These are phyloP conservation scores for Urechis unicinctus DNA, from an alignment of 2,888 invertebrate genomes.

Conservation along the genomic window DNA sequence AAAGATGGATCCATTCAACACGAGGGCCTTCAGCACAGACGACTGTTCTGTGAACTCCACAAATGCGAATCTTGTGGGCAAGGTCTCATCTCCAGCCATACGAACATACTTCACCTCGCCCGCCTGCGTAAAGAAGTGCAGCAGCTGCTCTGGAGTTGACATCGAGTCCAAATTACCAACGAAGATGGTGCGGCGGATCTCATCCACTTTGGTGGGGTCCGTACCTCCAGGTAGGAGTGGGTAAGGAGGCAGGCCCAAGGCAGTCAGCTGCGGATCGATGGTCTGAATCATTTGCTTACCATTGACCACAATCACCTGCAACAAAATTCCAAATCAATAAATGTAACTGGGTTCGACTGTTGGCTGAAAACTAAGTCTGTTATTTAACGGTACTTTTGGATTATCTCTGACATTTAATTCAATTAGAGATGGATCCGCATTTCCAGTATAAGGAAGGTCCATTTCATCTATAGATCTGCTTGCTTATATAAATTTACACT, in stretches of 20 bases:
- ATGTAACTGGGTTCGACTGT: neutral
- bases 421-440: too few relatives aligned
- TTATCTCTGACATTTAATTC: too few relatives aligned
- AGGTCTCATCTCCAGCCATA: constrained; percentile 75
- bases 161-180: constrained; percentile 72
- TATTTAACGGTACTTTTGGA: too few relatives aligned
- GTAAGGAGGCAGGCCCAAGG: constrained; percentile 75
- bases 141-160: constrained; percentile 71
- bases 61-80: constrained; percentile 64
- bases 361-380: too few relatives aligned
- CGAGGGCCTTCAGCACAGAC: constrained; percentile 75
- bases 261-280: constrained; percentile 78
- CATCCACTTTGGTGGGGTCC: constrained; percentile 86
- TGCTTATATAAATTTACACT: too few relatives aligned
- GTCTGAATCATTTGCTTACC: constrained; percentile 39
- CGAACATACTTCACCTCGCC: constrained; percentile 94
- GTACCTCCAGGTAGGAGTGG: constrained; percentile 58
- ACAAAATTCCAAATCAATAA: neutral
- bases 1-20: constrained; percentile 69
- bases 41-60: constrained; percentile 91
- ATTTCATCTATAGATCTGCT: too few relatives aligned
- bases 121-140: constrained; percentile 75
- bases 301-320: constrained; percentile 31
- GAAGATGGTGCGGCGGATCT: constrained; percentile 86
- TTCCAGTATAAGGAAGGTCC: too few relatives aligned